Base-by-base conservation (phyloP, 2,888 invertebrate genomes). In the Piscicola geometra region DNA sequence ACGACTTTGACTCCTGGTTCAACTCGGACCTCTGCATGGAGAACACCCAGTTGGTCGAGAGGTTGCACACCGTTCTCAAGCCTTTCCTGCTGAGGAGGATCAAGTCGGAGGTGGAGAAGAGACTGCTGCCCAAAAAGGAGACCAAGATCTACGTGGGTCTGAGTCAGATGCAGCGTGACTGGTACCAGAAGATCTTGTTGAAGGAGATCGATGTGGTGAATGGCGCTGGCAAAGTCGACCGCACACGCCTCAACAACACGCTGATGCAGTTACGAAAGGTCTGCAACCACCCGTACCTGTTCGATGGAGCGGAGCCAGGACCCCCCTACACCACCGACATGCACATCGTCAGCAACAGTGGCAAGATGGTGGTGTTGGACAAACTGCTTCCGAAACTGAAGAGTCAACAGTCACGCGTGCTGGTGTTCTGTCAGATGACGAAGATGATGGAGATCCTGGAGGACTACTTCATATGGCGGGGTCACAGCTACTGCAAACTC, bases 201-300 rank as follows among this genome's bases (percentile, higher is more conserved):
- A 99, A 99, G 86, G 99, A 99, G 83, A 98, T 99, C 83, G 99
- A 99, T 86, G 89, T 99, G 75, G 93, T 99, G 0, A 99, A 99
- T 83, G 97, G 98, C 0, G 97, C 97, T 18, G 85, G 85, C 9
- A 84, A 84, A 77, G 80, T 82, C 2, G 85, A 85, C 79, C 84
- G 85, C 80, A 95, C 98, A 94, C 89, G 99, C 18, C 87, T 99
- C 69, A 93, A 98, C 83, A 99, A 99, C 84, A 98, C 99, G 86
- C 89, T 99, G 32, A 99, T 99, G 99, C 99, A 99, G 86, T 87
- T 99, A 81, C 89, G 98, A 30, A 99, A 99, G 84, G 98, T 98
- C 84, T 92, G 93, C 81, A 99, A 99, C 85, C 99, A 99, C 86
- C 99, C 99, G 0, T 99, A 99, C 85, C 87, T 99, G 79, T 99